These are phyloP conservation scores for Nudaria mundana DNA, from an alignment of 2,888 invertebrate genomes.

Conservation along the genomic window DNA sequence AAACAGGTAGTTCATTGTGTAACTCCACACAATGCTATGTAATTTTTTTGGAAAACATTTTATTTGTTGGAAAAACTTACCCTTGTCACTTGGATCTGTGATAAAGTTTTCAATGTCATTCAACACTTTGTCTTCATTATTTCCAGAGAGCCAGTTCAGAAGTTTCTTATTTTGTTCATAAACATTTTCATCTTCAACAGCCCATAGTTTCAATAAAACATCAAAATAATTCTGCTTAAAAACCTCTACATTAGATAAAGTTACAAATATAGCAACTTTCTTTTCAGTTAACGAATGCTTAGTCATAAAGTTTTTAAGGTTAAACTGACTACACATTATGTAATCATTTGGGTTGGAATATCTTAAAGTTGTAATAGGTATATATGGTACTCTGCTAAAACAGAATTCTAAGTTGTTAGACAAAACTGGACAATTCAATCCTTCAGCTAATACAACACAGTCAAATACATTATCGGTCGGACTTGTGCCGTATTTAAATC, in stretches of 20 bases:
- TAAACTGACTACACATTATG: conserved; percentile 30
- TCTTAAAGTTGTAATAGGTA: conserved; percentile 21
- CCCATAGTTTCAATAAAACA: conserved; percentile 21
- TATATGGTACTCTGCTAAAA: conserved; percentile 37
- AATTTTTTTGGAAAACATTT: conserved; percentile 7
- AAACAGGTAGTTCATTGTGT: conserved; percentile 8
- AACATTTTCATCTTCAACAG: neutral
- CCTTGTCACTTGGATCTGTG: neutral
- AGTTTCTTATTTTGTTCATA: neutral
- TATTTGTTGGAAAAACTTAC: conserved; percentile 12
- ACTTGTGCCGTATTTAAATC: conserved; percentile 19
- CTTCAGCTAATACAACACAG: conserved; percentile 42
- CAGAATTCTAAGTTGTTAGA: conserved; percentile 41
- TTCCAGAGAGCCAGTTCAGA: conserved; percentile 15
- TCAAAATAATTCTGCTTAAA: conserved; percentile 32
- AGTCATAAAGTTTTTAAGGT: conserved; percentile 26
- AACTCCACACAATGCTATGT: neutral
- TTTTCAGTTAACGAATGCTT: conserved; percentile 28
- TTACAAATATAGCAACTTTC: conserved; percentile 36
- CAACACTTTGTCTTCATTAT: neutral
- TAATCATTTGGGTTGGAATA: conserved; percentile 8
- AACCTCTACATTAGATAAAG: conserved; percentile 29
- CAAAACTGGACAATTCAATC: conserved; percentile 41
- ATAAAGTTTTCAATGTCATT: conserved; percentile 4
- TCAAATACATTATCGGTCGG: neutral